Conservation (phyloP, 2,113 vertebrate genomes). For the Rhinolophus ferrumequinum region DNA sequence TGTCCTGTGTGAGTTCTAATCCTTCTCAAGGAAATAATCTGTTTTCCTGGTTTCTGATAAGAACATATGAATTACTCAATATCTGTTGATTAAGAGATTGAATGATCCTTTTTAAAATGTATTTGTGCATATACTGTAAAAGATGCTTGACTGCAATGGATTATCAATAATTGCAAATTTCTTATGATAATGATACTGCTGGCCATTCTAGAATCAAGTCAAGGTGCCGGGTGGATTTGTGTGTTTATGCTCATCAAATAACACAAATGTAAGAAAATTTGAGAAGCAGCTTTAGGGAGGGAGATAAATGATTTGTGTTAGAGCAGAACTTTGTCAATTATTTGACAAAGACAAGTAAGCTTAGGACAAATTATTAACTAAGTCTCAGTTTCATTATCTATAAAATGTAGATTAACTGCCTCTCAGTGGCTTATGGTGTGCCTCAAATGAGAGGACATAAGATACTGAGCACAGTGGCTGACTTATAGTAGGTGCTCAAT, state of each 20-base stretch:
- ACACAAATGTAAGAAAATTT: neutral
- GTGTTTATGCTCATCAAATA: neutral
- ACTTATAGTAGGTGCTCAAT: neutral
- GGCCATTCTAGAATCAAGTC: neutral
- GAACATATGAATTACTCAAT: neutral
- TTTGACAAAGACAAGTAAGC: neutral
- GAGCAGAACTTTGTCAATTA: neutral
- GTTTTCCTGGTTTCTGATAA: neutral
- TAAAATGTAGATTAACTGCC: neutral
- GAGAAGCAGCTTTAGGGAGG: neutral
- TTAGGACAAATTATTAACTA: neutral
- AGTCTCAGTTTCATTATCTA: slow-evolving; percentile 2
- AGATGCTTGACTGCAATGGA: neutral
- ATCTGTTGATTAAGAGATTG: neutral
- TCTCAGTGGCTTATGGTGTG: neutral
- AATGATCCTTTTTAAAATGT: neutral
- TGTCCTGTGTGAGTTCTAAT: neutral
- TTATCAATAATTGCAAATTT: neutral
- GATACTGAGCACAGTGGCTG: neutral
- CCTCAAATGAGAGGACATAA: neutral
- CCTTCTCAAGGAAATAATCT: neutral
- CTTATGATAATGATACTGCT: neutral
- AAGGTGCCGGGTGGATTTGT: neutral
- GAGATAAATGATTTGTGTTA: neutral
- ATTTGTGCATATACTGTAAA: neutral